These are phyloP conservation scores for Pseudomyrmex concolor DNA, from an alignment of 1,140 invertebrate genomes.

Conservation along the genomic window DNA sequence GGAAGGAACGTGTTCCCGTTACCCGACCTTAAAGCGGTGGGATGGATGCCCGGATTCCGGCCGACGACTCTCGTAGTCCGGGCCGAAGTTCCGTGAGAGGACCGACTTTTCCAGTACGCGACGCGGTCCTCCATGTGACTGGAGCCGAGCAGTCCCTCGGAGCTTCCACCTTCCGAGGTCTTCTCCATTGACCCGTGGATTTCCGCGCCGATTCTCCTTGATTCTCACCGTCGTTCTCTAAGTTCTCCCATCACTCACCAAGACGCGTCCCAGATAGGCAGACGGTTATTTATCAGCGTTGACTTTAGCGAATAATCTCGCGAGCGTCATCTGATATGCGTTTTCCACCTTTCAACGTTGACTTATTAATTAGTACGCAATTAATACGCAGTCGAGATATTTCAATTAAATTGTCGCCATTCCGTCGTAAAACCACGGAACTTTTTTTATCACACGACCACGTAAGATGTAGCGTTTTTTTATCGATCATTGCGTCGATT, in stretches of 20 bases:
- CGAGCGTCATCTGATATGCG: background rate
- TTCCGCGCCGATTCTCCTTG: constrained; percentile 51
- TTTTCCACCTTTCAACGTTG: background rate
- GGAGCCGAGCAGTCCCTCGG: background rate
- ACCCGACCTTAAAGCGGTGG: constrained; percentile 24
- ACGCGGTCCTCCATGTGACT: constrained; percentile 39
- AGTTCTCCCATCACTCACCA: constrained; percentile 48
- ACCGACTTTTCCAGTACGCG: constrained; percentile 42
- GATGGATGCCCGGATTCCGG: constrained; percentile 35
- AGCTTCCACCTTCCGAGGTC: constrained; percentile 20
- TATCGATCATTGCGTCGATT: background rate
- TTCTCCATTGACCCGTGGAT: constrained; percentile 51
- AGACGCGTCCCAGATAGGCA: constrained; percentile 45
- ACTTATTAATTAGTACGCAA: constrained; percentile 24
- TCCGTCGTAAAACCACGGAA: too few species aligned
- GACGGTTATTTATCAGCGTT: constrained; percentile 53
- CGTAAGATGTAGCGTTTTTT: too few species aligned
- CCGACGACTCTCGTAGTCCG: constrained; percentile 47
- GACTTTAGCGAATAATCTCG: constrained; percentile 22
- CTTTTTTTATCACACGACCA: too few species aligned
- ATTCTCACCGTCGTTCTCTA: constrained; percentile 14
- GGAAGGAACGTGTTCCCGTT: constrained; percentile 33
- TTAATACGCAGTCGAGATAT: background rate
- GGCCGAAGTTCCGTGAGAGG: constrained; percentile 42
- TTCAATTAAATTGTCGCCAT: background rate